These are phyloP conservation scores for Trogon surrucura DNA, from an alignment of 2,113 vertebrate species.

Conservation along the genomic window DNA sequence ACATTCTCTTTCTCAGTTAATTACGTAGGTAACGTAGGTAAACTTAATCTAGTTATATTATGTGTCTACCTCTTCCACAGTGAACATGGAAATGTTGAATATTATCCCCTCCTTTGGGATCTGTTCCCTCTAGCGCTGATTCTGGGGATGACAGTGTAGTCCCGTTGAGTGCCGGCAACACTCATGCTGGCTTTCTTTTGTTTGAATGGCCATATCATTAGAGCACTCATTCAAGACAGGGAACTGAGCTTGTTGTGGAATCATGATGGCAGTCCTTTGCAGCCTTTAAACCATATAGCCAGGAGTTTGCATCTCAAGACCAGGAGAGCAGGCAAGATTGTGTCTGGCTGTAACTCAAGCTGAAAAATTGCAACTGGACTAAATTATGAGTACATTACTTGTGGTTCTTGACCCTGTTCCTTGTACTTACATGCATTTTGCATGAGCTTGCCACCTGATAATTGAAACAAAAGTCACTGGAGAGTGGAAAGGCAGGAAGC, in stretches of 20 bases:
- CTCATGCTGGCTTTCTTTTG: background rate
- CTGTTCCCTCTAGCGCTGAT: background rate
- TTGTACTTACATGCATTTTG: background rate
- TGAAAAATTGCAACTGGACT: background rate
- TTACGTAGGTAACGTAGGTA: fast-evolving
- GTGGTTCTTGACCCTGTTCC: background rate
- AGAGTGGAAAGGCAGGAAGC: background rate
- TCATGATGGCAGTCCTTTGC: fast-evolving
- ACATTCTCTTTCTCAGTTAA: background rate
- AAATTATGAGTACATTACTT: background rate
- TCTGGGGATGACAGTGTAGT: background rate
- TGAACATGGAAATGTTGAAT: background rate
- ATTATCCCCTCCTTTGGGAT: background rate
- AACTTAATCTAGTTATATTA: background rate
- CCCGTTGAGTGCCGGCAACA: background rate
- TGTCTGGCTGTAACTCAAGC: background rate
- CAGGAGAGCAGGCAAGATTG: background rate
- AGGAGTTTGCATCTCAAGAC: background rate
- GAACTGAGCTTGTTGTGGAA: background rate
- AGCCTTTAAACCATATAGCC: background rate
- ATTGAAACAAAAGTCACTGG: background rate
- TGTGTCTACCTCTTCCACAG: background rate
- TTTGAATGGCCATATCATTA: background rate
- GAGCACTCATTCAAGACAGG: background rate
- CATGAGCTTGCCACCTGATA: background rate